phyloP scores from a whole-genome alignment of 2,797 vertebrate genomes.

The Salmo trutta region DNA sequence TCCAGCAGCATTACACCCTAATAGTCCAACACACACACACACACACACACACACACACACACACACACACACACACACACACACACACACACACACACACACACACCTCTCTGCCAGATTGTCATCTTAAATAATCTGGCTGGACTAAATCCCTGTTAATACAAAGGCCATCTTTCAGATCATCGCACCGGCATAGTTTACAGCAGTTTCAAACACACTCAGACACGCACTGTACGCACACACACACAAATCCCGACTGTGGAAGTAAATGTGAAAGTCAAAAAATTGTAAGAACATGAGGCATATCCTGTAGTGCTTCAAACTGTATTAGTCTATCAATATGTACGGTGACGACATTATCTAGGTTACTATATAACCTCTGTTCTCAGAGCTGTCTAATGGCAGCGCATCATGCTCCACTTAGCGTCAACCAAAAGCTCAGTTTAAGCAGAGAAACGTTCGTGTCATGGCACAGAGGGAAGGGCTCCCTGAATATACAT shows the following conservation, averaged over 20 bases:
- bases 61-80: slow-evolving; percentile 3
- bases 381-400: not conserved
- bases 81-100: slow-evolving; percentile 3
- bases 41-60: not conserved
- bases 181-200: not conserved
- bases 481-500: slow-evolving; percentile 16
- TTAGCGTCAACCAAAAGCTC: slow-evolving; percentile 17
- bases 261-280: not conserved
- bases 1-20: slow-evolving; percentile 30
- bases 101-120: slow-evolving; percentile 10
- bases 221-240: slow-evolving; percentile 9
- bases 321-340: not conserved
- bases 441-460: slow-evolving; percentile 23
- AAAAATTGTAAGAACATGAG: not conserved
- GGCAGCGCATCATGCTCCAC: not conserved
- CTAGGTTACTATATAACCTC: too few relatives aligned
- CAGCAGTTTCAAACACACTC: slow-evolving; percentile 4
- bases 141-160: slow-evolving; percentile 22
- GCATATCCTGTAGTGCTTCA: not conserved
- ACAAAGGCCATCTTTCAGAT: slow-evolving; percentile 11
- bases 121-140: slow-evolving; percentile 40
- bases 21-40: slow-evolving; percentile 11
- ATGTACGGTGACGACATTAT: too few relatives aligned
- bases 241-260: slow-evolving; percentile 1
- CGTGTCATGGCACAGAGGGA: slow-evolving; percentile 13